phyloP scores from a whole-genome alignment of 1,140 invertebrate species.

The Solen grandis region DNA sequence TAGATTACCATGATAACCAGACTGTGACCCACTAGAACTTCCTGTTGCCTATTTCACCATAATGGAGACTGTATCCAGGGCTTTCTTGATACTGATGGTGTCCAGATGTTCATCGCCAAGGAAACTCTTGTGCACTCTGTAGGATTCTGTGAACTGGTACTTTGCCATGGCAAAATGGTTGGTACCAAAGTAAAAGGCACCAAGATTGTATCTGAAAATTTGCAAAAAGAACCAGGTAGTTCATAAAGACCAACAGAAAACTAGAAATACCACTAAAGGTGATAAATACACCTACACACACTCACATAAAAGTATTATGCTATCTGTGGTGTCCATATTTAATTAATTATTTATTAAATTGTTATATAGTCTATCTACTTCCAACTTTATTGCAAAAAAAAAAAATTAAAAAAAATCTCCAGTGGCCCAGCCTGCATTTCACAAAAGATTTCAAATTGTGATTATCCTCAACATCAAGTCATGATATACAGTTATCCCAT shows the following conservation, averaged over 20 bases:
- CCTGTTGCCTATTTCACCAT: neutral
- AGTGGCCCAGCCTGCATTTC: no score
- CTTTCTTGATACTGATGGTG: slow-evolving; percentile 56
- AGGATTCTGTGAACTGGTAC: slow-evolving; percentile 65
- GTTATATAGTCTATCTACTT: no score
- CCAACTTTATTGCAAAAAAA: no score
- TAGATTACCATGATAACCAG: no score
- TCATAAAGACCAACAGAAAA: neutral
- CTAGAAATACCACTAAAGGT: neutral
- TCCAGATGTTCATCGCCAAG: slow-evolving; percentile 65
- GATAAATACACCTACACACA: neutral
- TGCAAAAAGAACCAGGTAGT: slow-evolving; percentile 19
- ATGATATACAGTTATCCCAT: no score
- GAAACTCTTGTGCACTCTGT: slow-evolving; percentile 58
- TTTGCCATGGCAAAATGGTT: slow-evolving; percentile 66
- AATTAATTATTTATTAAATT: no score
- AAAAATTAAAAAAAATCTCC: no score
- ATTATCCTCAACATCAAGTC: no score
- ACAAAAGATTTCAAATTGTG: no score
- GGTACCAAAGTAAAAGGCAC: slow-evolving; percentile 67
- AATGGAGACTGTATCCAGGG: slow-evolving; percentile 45
- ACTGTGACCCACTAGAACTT: no score
- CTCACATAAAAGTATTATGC: neutral
- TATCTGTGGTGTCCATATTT: no score
- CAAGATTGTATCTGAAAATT: slow-evolving; percentile 68